phyloP scores from a whole-genome alignment of 2,888 invertebrate genomes.

The Chaitophorus viminalis region DNA sequence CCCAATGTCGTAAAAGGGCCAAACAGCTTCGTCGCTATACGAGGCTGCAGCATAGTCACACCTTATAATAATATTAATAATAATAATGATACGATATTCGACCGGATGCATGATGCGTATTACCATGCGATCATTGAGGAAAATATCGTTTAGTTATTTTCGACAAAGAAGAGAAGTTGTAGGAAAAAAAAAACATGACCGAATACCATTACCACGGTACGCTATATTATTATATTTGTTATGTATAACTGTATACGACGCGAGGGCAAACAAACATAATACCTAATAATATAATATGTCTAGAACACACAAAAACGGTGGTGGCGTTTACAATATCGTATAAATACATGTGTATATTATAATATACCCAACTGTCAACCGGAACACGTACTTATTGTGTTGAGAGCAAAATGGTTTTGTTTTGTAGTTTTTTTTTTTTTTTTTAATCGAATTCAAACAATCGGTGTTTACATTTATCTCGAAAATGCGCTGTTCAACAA shows the following conservation, averaged over 20 bases:
- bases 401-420: background rate
- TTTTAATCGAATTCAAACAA: background rate
- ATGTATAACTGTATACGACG: too few species aligned
- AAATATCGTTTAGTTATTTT: conserved; percentile 19
- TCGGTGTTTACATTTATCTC: background rate
- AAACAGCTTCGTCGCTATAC: background rate
- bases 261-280: too few species aligned
- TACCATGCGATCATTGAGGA: background rate
- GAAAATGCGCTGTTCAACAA: background rate
- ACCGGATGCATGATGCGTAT: background rate
- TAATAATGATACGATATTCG: background rate
- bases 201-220: background rate
- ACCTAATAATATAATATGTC: background rate
- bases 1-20: conserved; percentile 6
- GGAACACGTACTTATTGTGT: background rate
- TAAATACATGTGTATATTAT: background rate
- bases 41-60: background rate
- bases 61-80: background rate
- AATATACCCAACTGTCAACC: background rate
- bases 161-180: background rate
- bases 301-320: background rate
- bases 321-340: background rate
- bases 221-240: too few species aligned
- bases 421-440: too few species aligned
- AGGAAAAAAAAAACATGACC: background rate